phyloP scores from a whole-genome alignment of 1,140 invertebrate genomes.

The Geopemphigus sp. region DNA sequence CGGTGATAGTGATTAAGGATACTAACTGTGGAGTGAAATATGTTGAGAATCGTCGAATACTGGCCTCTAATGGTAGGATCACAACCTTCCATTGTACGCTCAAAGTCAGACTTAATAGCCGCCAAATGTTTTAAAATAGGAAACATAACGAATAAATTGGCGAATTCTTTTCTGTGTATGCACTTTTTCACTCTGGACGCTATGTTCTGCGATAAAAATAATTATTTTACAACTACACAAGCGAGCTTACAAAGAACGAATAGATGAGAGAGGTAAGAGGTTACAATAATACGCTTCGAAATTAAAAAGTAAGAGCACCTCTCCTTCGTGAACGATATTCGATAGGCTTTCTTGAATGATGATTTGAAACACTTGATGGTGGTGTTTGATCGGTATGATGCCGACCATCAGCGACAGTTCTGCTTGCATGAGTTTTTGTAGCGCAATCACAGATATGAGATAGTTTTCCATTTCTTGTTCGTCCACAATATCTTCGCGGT shows the following conservation, averaged over 20 bases:
- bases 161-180: constrained; percentile 77
- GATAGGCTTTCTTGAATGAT: constrained; percentile 83
- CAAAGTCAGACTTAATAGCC: constrained; percentile 79
- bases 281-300: too few relatives aligned
- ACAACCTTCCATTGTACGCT: constrained; percentile 72
- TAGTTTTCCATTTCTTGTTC: constrained; percentile 87
- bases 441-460: constrained; percentile 76
- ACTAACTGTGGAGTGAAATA: constrained; percentile 69
- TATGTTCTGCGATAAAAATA: constrained; percentile 62
- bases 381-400: constrained; percentile 77
- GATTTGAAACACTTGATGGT: constrained; percentile 79
- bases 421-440: constrained; percentile 85
- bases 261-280: too few relatives aligned
- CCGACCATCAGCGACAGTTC: constrained; percentile 79
- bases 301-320: constrained; percentile 59
- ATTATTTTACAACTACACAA: background rate
- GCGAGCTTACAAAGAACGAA: too few relatives aligned
- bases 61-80: constrained; percentile 69
- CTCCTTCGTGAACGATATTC: constrained; percentile 78
- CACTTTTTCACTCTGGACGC: constrained; percentile 74
- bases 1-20: too few relatives aligned
- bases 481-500: constrained; percentile 65
- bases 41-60: constrained; percentile 71
- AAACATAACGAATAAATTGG: constrained; percentile 78
- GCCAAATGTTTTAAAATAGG: constrained; percentile 81